A percentile compares a stretch with the other conserved stretches of the same genome.
Conservation (phyloP, 2,797 vertebrate genomes). For the Poeciliopsis infans region DNA sequence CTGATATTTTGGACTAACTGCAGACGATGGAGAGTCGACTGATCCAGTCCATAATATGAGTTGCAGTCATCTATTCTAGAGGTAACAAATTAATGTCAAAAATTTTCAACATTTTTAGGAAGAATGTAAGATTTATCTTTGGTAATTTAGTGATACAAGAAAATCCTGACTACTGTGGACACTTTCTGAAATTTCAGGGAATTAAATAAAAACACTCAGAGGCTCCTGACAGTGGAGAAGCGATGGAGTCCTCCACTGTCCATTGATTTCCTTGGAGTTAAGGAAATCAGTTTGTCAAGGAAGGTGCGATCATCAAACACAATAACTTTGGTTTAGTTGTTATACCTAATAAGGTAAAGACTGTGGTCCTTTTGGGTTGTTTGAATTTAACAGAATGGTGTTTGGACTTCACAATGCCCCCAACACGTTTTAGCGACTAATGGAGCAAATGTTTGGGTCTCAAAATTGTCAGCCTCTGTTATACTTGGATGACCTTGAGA, state of each 20-base stretch:
- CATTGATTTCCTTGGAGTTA: no score
- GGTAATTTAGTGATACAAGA: background rate
- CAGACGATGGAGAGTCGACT: no score
- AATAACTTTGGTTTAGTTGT: no score
- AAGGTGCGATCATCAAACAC: no score
- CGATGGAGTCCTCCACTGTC: no score
- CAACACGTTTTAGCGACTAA: background rate
- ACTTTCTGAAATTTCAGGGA: background rate
- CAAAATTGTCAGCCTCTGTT: background rate
- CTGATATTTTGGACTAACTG: no score
- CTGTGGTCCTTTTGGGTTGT: background rate
- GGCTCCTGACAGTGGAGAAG: background rate
- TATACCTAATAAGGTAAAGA: background rate
- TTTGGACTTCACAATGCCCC: background rate
- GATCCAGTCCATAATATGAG: no score
- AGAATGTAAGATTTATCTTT: background rate
- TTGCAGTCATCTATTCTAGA: no score
- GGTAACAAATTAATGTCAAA: no score
- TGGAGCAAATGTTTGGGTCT: background rate
- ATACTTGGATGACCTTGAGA: background rate
- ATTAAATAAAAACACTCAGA: background rate
- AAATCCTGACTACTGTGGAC: background rate
- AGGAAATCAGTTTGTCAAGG: no score
- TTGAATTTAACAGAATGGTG: background rate
- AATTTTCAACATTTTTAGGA: no score